Evolutionary conservation across 2,888 invertebrate species (phyloP).

Genomic region (Schrankia costaestrigalis): DNA sequence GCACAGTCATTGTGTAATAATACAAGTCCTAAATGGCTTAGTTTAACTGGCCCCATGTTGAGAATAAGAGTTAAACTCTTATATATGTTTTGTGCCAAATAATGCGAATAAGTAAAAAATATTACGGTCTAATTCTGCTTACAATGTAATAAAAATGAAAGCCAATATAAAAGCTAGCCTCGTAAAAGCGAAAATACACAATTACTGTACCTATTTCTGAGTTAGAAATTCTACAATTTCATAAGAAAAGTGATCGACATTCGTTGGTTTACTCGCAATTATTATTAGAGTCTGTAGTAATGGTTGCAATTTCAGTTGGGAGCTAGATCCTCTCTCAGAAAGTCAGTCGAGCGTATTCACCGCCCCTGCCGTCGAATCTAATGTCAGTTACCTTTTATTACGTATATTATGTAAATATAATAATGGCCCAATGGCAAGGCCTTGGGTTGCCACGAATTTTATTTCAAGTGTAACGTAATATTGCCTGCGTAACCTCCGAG

Average conservation of each 20-base stretch:
- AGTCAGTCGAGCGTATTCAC: slow-evolving; percentile 36
- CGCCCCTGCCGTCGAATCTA: slow-evolving; percentile 26
- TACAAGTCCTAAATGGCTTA: too few relatives aligned
- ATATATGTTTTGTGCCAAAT: too few relatives aligned
- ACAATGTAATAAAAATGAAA: not conserved
- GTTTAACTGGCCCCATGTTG: too few relatives aligned
- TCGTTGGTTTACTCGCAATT: not conserved
- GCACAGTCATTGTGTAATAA: too few relatives aligned
- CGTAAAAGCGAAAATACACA: slow-evolving; percentile 1
- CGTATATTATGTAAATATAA: slow-evolving; percentile 44
- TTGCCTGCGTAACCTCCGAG: slow-evolving; percentile 23
- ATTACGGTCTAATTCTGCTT: too few relatives aligned
- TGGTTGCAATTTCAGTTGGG: slow-evolving; percentile 25
- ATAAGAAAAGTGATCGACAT: too few relatives aligned
- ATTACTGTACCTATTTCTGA: too few relatives aligned
- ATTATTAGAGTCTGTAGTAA: slow-evolving; percentile 11
- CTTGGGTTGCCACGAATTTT: slow-evolving; percentile 32
- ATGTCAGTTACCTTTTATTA: slow-evolving; percentile 45
- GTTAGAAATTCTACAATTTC: too few relatives aligned
- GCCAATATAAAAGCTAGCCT: not conserved
- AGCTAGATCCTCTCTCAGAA: slow-evolving; percentile 16
- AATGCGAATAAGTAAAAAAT: too few relatives aligned
- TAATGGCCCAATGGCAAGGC: slow-evolving; percentile 34
- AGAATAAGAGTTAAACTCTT: too few relatives aligned
- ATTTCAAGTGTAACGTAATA: slow-evolving; percentile 37